These are phyloP conservation scores for Chromoteleia sp. DNA, from an alignment of 2,888 invertebrate species.

Conservation along the genomic window DNA sequence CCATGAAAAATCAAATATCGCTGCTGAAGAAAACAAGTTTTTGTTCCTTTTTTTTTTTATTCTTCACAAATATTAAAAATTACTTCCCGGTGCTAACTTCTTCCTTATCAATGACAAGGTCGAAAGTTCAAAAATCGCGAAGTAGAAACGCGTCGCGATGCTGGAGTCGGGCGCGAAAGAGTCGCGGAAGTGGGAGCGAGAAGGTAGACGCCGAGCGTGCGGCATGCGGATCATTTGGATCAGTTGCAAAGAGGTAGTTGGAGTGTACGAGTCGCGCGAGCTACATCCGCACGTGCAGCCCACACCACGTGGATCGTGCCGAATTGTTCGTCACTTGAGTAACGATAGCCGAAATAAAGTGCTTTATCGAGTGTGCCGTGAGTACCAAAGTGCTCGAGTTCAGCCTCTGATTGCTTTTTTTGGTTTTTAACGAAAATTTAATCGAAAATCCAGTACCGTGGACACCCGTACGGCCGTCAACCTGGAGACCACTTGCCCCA, in stretches of 20 bases:
- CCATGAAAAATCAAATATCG: no score
- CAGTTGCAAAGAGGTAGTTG: slow-evolving; percentile 80
- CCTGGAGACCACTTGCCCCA: slow-evolving; percentile 84
- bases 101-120: slow-evolving; percentile 47
- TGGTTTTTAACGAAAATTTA: slow-evolving; percentile 7
- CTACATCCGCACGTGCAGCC: slow-evolving; percentile 67
- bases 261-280: slow-evolving; percentile 78
- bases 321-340: background rate
- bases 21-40: no score
- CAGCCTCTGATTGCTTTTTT: background rate
- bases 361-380: slow-evolving; percentile 37
- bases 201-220: slow-evolving; percentile 44
- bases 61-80: background rate
- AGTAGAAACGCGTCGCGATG: slow-evolving; percentile 24
- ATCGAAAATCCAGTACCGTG: slow-evolving; percentile 72
- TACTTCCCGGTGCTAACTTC: slow-evolving; percentile 1
- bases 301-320: slow-evolving; percentile 75
- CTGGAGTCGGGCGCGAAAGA: slow-evolving; percentile 25
- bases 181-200: slow-evolving; percentile 62
- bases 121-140: slow-evolving; percentile 56
- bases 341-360: slow-evolving; percentile 9
- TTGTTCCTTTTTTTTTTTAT: background rate
- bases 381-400: slow-evolving; percentile 18
- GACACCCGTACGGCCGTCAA: slow-evolving; percentile 81
- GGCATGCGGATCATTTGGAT: slow-evolving; percentile 74